phyloP scores from a whole-genome alignment of 2,888 invertebrate genomes.

The Glyphotaelius pellucidus region DNA sequence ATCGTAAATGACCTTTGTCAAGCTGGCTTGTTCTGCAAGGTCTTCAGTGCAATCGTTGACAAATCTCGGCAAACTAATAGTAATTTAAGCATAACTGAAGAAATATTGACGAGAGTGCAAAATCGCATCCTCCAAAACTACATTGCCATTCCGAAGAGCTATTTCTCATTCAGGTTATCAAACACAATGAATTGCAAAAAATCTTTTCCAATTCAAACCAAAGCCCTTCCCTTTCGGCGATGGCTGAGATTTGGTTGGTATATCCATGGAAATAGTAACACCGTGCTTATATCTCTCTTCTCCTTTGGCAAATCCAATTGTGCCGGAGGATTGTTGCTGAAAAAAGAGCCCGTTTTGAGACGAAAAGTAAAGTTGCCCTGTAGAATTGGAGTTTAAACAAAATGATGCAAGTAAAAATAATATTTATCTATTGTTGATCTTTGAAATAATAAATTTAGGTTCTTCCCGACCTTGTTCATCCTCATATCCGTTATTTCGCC shows the following conservation, averaged over 20 bases:
- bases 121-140: not conserved
- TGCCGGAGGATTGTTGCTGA: conserved; percentile 49
- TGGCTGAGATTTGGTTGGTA: conserved; percentile 63
- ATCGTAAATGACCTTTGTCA: too few relatives aligned
- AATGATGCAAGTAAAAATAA: conserved; percentile 33
- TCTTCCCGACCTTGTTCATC: too few relatives aligned
- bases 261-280: conserved; percentile 20
- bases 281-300: not conserved
- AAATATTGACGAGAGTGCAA: too few relatives aligned
- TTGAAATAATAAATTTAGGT: too few relatives aligned
- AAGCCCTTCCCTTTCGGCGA: conserved; percentile 62
- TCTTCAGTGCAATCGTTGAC: too few relatives aligned
- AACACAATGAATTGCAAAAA: conserved; percentile 67
- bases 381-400: conserved; percentile 23
- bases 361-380: conserved; percentile 22
- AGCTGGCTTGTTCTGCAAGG: too few relatives aligned
- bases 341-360: conserved; percentile 43
- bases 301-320: conserved; percentile 64
- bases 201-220: conserved; percentile 65
- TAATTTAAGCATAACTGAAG: too few relatives aligned
- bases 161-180: conserved; percentile 67
- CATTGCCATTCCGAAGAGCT: conserved; percentile 16
- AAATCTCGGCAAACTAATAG: not conserved
- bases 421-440: not conserved
- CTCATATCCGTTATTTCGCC: too few relatives aligned